phyloP scores from a whole-genome alignment of 2,888 invertebrate species.

The Caenorhabditis zanzibari region DNA sequence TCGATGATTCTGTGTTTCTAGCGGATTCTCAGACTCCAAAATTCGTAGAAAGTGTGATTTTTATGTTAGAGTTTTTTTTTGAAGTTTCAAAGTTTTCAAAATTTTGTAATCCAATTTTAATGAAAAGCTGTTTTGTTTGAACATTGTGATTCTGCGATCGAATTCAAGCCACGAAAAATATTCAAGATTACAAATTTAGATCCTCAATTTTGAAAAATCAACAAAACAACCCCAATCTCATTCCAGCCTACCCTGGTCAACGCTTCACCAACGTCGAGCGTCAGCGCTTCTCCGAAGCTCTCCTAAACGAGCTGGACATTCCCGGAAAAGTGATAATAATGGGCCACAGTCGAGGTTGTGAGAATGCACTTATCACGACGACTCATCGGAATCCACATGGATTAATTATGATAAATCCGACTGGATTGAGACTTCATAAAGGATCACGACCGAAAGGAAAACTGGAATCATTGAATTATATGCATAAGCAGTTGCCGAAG shows the following conservation, averaged over 20 bases:
- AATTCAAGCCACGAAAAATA: too few species aligned
- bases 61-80: too few species aligned
- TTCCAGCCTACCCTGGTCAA: slow-evolving; percentile 47
- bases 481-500: slow-evolving; percentile 53
- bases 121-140: too few species aligned
- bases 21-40: too few species aligned
- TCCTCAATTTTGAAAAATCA: too few species aligned
- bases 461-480: slow-evolving; percentile 44
- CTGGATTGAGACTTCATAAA: slow-evolving; percentile 69
- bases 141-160: too few species aligned
- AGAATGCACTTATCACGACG: slow-evolving; percentile 69
- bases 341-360: slow-evolving; percentile 71
- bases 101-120: too few species aligned
- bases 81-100: too few species aligned
- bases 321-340: slow-evolving; percentile 62
- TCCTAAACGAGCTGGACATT: slow-evolving; percentile 63
- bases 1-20: too few species aligned
- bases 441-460: slow-evolving; percentile 67
- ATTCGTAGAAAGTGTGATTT: too few species aligned
- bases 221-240: background rate
- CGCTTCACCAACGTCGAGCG: slow-evolving; percentile 68
- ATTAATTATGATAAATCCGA: slow-evolving; percentile 68
- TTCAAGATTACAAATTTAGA: too few species aligned
- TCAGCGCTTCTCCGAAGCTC: slow-evolving; percentile 66
- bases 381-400: slow-evolving; percentile 62